A percentile compares a stretch with the other conserved stretches of the same genome.
These are phyloP conservation scores for Neodon shergylaensis DNA, from an alignment of 2,113 vertebrate species.

Conservation along the genomic window DNA sequence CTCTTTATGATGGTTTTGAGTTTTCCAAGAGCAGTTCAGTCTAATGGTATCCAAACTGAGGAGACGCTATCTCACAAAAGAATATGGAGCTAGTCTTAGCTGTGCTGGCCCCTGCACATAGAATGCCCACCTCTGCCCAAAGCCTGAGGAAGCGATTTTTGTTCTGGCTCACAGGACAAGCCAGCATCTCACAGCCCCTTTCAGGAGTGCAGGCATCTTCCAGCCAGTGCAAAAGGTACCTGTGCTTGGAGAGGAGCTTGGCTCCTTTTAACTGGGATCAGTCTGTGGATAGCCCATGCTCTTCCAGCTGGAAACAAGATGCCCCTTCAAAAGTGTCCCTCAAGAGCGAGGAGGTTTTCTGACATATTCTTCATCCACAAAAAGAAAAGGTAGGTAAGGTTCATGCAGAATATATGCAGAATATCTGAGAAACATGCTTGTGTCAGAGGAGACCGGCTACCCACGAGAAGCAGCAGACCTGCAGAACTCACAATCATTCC, in stretches of 20 bases:
- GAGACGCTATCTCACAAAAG: neutral
- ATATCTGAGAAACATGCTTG: neutral
- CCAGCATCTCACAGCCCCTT: neutral
- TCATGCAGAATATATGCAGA: neutral
- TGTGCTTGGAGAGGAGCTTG: neutral
- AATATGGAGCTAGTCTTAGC: neutral
- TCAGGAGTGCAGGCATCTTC: neutral
- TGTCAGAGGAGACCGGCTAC: neutral
- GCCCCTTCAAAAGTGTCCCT: neutral
- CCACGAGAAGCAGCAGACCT: neutral
- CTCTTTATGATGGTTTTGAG: neutral
- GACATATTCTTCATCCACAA: neutral
- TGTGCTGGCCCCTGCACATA: neutral
- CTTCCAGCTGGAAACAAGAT: neutral
- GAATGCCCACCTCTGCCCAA: neutral
- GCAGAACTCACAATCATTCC: neutral
- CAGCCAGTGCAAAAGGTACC: neutral
- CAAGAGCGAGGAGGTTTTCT: neutral
- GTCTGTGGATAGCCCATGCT: neutral
- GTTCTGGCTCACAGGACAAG: neutral
- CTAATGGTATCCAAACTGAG: neutral
- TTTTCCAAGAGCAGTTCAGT: neutral
- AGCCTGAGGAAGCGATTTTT: neutral
- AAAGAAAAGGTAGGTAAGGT: neutral
- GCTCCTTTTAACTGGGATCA: neutral